phyloP scores from a whole-genome alignment of 2,888 invertebrate genomes.

The Hyposoter dolosus region DNA sequence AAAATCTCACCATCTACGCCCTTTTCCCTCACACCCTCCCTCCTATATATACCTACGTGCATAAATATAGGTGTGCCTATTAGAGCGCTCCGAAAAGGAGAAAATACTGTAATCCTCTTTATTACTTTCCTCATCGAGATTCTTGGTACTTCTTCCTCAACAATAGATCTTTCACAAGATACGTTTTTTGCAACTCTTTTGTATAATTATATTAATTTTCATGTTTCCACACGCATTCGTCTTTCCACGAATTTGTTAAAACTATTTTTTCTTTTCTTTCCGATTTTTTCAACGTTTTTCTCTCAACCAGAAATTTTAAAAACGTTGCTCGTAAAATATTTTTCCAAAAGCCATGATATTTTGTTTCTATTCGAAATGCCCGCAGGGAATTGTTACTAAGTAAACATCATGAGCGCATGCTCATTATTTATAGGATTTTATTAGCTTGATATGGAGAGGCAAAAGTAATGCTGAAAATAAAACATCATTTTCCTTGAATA shows the following conservation, averaged over 20 bases:
- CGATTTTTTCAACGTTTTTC: not conserved
- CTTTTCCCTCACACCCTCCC: not conserved
- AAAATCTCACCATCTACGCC: slow-evolving; percentile 18
- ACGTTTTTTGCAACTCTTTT: not conserved
- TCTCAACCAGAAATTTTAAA: not conserved
- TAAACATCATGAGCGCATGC: not conserved
- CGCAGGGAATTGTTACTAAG: not conserved
- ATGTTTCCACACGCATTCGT: not conserved
- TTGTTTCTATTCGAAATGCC: not conserved
- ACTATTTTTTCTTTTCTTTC: not conserved
- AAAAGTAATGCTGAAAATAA: not conserved
- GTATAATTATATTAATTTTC: not conserved
- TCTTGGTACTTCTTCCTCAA: slow-evolving; percentile 1
- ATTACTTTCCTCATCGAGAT: slow-evolving; percentile 26
- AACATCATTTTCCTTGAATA: not conserved
- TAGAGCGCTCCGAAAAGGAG: slow-evolving; percentile 2
- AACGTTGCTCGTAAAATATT: not conserved
- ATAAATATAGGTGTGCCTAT: slow-evolving; percentile 34
- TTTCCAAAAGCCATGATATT: not conserved
- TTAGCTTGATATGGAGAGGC: not conserved
- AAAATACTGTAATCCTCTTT: slow-evolving; percentile 27
- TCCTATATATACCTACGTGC: not conserved
- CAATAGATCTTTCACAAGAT: slow-evolving; percentile 4
- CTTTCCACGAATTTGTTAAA: not conserved
- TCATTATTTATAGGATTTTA: not conserved